These are phyloP conservation scores for Drosophila putrida DNA, from an alignment of 2,888 invertebrate species.

Conservation along the genomic window DNA sequence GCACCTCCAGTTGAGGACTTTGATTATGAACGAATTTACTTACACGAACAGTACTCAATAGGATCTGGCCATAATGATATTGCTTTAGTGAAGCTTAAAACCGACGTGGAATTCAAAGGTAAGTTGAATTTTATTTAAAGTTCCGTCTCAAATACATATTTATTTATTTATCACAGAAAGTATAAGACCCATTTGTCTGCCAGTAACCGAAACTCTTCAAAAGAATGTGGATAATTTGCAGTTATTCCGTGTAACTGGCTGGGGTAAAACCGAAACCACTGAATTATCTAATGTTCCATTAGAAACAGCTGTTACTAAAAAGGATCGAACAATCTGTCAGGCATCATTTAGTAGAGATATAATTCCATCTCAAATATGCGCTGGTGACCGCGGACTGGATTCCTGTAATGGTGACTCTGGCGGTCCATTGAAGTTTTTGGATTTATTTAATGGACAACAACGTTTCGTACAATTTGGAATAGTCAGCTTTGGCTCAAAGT, in stretches of 20 bases:
- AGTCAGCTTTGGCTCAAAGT: constrained; percentile 1
- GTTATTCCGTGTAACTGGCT: constrained; percentile 21
- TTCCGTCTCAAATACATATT: neutral
- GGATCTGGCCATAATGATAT: constrained; percentile 13
- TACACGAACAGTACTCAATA: constrained; percentile 8
- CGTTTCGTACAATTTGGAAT: constrained; percentile 35
- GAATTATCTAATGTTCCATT: accelerated
- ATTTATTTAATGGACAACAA: neutral
- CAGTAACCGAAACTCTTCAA: constrained; percentile 23
- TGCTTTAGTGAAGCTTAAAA: constrained; percentile 31
- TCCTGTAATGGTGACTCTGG: constrained; percentile 45
- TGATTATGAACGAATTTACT: neutral
- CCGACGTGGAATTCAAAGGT: neutral
- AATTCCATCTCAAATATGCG: constrained; percentile 29
- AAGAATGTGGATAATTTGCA: accelerated
- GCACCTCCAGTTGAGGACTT: constrained; percentile 27
- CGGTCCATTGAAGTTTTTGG: constrained; percentile 13
- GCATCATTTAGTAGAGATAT: accelerated
- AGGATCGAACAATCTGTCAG: neutral
- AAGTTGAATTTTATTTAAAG: neutral
- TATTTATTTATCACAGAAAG: neutral
- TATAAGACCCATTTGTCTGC: constrained; percentile 41
- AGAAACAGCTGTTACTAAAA: neutral
- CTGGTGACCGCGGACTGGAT: neutral
- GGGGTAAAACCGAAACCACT: constrained; percentile 17